phyloP scores from a whole-genome alignment of 2,797 vertebrate species.

The Platyrinchus mystaceus region DNA sequence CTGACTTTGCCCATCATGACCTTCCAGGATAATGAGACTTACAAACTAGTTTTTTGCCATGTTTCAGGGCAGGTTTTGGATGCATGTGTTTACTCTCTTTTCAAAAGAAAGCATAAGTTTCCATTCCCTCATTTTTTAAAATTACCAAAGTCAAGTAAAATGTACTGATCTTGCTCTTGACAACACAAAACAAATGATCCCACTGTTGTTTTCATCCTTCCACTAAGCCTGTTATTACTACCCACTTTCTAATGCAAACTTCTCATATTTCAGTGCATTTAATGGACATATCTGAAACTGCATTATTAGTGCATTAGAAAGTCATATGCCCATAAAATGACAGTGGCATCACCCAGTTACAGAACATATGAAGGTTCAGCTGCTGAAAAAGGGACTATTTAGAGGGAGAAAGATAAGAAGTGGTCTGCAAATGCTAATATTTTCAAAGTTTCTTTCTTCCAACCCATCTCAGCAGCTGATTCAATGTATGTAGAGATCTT shows the following conservation, averaged over 20 bases:
- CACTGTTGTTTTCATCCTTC: neutral
- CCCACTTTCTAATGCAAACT: neutral
- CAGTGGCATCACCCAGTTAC: neutral
- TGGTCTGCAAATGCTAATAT: neutral
- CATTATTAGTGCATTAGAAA: neutral
- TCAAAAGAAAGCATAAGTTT: neutral
- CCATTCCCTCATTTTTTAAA: neutral
- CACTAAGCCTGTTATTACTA: neutral
- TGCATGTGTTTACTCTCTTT: neutral
- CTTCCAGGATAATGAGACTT: neutral
- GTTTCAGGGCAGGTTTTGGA: neutral
- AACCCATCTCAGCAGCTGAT: neutral
- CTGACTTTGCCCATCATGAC: neutral
- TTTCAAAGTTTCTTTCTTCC: neutral
- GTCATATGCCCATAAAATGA: neutral
- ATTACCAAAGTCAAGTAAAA: neutral
- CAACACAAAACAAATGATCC: neutral
- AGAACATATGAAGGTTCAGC: neutral
- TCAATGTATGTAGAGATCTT: neutral
- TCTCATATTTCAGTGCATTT: neutral
- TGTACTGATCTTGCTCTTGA: neutral
- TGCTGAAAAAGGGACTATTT: neutral
- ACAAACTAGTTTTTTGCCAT: neutral
- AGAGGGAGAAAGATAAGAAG: neutral
- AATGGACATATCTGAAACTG: neutral